Evolutionary conservation across 2,797 vertebrate species (phyloP).

Genomic region (Hipposideros larvatus): DNA sequence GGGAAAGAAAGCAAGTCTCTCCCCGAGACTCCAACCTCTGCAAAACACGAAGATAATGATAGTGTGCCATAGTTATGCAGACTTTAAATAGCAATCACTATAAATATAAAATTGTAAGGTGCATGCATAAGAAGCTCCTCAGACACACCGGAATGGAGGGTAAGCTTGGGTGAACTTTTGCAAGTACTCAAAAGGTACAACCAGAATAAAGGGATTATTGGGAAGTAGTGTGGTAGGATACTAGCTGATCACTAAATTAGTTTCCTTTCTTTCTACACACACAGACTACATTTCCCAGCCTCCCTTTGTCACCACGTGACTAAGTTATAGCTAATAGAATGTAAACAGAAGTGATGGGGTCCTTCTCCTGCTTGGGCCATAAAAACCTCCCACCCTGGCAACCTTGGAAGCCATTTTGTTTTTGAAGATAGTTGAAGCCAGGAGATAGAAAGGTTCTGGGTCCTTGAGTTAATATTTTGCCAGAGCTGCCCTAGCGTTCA

Average conservation of each 20-base stretch:
- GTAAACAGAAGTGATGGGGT: not conserved
- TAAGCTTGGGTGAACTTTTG: not conserved
- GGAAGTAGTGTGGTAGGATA: not conserved
- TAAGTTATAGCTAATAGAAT: not conserved
- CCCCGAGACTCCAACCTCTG: slow-evolving; percentile 10
- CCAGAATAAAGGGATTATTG: not conserved
- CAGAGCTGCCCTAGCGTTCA: not conserved
- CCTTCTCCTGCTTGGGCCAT: not conserved
- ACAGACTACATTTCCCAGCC: slow-evolving; percentile 33
- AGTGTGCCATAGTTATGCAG: slow-evolving; percentile 1
- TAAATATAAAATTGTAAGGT: slow-evolving; percentile 44
- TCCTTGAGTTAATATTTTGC: not conserved
- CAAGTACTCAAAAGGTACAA: not conserved
- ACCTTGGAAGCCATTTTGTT: not conserved
- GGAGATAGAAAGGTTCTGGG: not conserved
- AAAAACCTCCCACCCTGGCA: not conserved
- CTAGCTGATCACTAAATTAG: not conserved
- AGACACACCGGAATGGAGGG: slow-evolving; percentile 4
- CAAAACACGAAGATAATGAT: slow-evolving; percentile 1
- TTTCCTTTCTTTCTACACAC: not conserved
- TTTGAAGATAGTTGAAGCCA: not conserved
- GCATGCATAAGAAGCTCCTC: not conserved
- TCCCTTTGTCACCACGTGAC: not conserved
- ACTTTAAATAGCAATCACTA: slow-evolving; percentile 46
- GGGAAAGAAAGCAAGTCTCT: slow-evolving; percentile 60